These are phyloP conservation scores for Ditula angustiorana DNA, from an alignment of 2,888 invertebrate genomes.

Conservation along the genomic window DNA sequence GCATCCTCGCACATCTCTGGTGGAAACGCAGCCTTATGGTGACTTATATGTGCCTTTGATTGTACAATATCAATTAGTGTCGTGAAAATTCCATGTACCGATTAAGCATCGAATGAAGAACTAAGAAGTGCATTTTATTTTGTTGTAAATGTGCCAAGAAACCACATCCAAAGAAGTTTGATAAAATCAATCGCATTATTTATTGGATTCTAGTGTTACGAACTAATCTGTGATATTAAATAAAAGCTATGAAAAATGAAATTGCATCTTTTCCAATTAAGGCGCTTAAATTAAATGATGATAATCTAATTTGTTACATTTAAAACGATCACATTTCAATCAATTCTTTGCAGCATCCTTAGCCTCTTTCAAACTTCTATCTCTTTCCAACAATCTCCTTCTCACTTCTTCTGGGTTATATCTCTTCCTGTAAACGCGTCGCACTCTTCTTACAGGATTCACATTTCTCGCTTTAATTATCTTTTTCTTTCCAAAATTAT, in stretches of 20 bases:
- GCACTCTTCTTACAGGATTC: constrained; percentile 74
- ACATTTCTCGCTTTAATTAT: constrained; percentile 66
- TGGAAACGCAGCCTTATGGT: too few species aligned
- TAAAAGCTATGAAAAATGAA: not conserved
- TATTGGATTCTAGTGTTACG: not conserved
- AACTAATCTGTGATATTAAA: not conserved
- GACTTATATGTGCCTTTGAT: too few species aligned
- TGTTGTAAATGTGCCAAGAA: too few species aligned
- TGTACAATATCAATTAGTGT: too few species aligned
- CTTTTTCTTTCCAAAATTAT: constrained; percentile 64
- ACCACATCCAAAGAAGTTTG: too few species aligned
- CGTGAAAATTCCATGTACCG: too few species aligned
- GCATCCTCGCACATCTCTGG: too few species aligned
- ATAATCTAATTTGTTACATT: not conserved
- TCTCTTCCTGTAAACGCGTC: constrained; percentile 76
- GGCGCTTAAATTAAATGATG: not conserved
- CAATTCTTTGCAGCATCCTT: constrained; percentile 35
- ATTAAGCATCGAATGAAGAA: too few species aligned
- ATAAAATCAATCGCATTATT: too few species aligned
- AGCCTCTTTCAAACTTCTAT: constrained; percentile 61
- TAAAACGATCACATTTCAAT: constrained; percentile 8
- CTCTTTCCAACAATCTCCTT: constrained; percentile 76
- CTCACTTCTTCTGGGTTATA: constrained; percentile 83
- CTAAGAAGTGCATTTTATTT: too few species aligned
- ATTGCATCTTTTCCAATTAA: not conserved